phyloP scores from a whole-genome alignment of 2,113 vertebrate genomes.

The Paedocypris sp. region DNA sequence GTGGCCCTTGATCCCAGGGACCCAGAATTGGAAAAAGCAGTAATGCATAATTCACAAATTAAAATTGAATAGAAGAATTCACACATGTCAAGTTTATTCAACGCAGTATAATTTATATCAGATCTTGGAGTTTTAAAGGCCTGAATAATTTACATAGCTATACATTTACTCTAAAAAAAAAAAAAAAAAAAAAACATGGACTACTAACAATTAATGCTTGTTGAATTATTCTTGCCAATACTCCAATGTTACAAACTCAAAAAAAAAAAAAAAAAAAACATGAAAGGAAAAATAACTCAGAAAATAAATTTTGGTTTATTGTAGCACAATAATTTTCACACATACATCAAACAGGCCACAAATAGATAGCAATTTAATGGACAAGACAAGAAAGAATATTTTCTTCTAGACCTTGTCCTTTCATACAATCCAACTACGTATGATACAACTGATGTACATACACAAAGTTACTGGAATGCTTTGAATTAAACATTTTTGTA shows the following conservation, averaged over 20 bases:
- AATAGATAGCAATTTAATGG: constrained; percentile 48
- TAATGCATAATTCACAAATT: no score
- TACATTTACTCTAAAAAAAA: constrained; percentile 38
- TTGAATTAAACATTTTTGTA: constrained; percentile 53
- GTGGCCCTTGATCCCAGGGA: no score
- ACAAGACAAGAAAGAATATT: constrained; percentile 44
- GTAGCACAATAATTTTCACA: constrained; percentile 50
- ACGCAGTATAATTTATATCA: constrained; percentile 42
- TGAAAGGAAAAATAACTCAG: constrained; percentile 42
- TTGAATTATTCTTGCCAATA: constrained; percentile 17
- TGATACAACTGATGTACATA: constrained; percentile 51
- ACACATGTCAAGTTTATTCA: constrained; percentile 41
- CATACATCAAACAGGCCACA: constrained; percentile 50
- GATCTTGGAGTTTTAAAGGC: constrained; percentile 42
- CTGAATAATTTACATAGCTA: constrained; percentile 44
- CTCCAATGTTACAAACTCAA: constrained; percentile 27
- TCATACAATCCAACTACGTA: constrained; percentile 51
- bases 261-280: constrained; percentile 1
- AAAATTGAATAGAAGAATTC: constrained; percentile 35
- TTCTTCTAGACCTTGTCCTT: constrained; percentile 43
- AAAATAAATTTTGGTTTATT: constrained; percentile 58
- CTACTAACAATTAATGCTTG: constrained; percentile 30
- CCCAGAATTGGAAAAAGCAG: no score
- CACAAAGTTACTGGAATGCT: constrained; percentile 78
- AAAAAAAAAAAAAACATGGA: constrained; percentile 32